Evolutionary conservation across 2,888 invertebrate genomes (phyloP), one percentile per base, ranked within the genome.

Genomic region (Agrenia bidenticulata): DNA sequence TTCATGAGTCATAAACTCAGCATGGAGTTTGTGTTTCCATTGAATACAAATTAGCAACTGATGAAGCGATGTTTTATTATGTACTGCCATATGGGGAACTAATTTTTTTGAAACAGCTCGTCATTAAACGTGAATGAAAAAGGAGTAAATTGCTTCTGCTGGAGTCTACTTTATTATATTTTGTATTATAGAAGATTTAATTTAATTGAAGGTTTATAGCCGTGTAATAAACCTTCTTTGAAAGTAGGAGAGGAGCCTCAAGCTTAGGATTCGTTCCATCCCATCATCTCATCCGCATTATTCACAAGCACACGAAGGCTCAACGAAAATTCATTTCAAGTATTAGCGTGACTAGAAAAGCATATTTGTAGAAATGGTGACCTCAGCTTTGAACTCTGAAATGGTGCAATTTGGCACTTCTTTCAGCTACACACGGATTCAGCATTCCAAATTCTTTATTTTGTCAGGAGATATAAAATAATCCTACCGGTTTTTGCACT

Each of bases 21-120:
- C 58, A 58, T 58, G 58, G 49, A 58, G 41, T 58, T 24, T 45
- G 58, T 58, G 45, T 58, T 58, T 27, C 41, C 49, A 58, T 58
- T 58, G 58, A 58, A 58, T 58, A 58, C 58, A 58, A 58, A 58
- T 58, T 58, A 58, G 58, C 23, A 57, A 41, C 42, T 58, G 58
- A 58, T 45, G 42, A 45, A 58, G 58, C 45, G n/a, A 58, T 21
- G 58, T 49, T 58, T 58, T 58, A 58, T 58, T 58, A 19, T 19
- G 19, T n/a, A 42, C 58, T 41, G 58, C 58, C 58, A 45, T 58
- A 58, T 58, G 58, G 58, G 49, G 58, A 58, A 49, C 58, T 58
- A 42, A 41, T 58, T 58, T 58, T 45, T 58, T 37, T 26, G 5
- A 11, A 21, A 45, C 45, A 7, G 15, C 51, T 58, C 58, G 27